These are phyloP conservation scores for Raja brachyura DNA, from an alignment of 2,113 vertebrate genomes.

Conservation along the genomic window DNA sequence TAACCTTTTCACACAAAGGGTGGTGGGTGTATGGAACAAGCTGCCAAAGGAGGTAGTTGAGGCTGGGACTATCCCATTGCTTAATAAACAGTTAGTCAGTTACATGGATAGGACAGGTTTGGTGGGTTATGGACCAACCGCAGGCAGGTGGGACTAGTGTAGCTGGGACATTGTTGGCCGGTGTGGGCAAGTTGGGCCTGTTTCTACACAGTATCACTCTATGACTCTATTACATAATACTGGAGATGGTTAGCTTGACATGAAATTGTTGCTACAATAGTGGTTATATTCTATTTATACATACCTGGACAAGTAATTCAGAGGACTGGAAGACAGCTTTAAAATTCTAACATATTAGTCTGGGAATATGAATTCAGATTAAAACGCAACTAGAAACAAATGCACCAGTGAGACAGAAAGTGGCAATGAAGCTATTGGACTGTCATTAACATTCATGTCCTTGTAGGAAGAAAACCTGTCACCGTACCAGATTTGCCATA, in stretches of 20 bases:
- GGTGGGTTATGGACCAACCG: too few species aligned
- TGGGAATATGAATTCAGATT: background rate
- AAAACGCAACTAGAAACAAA: background rate
- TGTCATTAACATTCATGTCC: background rate
- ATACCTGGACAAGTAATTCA: background rate
- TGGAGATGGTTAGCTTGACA: background rate
- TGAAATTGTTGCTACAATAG: background rate
- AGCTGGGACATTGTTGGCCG: too few species aligned
- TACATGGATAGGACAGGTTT: too few species aligned
- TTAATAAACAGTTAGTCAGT: too few species aligned
- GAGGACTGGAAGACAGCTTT: background rate
- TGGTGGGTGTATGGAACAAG: too few species aligned
- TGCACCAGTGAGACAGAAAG: background rate
- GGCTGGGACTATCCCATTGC: too few species aligned
- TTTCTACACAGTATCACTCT: too few species aligned
- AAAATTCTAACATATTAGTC: background rate
- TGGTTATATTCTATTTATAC: background rate
- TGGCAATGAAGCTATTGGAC: background rate
- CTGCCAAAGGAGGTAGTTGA: too few species aligned
- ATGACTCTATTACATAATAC: background rate
- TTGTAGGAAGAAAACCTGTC: background rate
- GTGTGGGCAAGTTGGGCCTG: too few species aligned
- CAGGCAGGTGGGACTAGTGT: too few species aligned
- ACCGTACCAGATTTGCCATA: background rate
- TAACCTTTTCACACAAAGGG: too few species aligned